Base-by-base conservation (phyloP, 2,113 vertebrate genomes). In the Caloenas nicobarica region DNA sequence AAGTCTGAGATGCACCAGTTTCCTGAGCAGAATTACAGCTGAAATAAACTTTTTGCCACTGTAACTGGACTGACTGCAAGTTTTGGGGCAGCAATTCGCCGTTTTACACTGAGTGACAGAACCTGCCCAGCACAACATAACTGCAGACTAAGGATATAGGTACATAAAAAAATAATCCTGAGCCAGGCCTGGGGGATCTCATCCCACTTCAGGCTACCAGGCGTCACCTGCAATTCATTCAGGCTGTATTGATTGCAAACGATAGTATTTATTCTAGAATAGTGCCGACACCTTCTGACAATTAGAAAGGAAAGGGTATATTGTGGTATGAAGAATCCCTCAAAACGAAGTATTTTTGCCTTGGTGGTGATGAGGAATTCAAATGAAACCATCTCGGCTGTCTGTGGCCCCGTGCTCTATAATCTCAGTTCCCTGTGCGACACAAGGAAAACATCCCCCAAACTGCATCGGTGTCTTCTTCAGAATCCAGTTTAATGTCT, bases 241-340 rank as follows among this genome's bases (percentile, higher is more conserved):
- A 71, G 51, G 8, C 11, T 21, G 9, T 0, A 0, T 5, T 24
- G 29, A 53, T 0, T 65, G 42, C 38, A 68, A 51, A 56, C 4
- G 1, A 50, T 0, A 72, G 19, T 44, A 36, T 26, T 77, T 80
- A 66, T 17, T 66, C 50, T 23, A 19, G 18, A 46, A 46, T 19
- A 60, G 25, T 8, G 23, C 6, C 22, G 64, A 19, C 16, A 33
- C 21, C 54, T 81, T 36, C 81, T 83, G 87, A 46, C 17, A 70
- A 51, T 40, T 36, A 58, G 22, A 58, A 83, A 82, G 46, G 17
- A 40, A 88, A 81, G 21, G 3, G 4, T 38, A 53, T 22, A n/a
- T 10, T 10, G 57, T 25, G 38, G 34, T 12, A 89, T 7, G 54
- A 70, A 93, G 26, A 89, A 79, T 81, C 15, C 10, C 80, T 70